Conservation (phyloP, 2,888 invertebrate genomes). For the Entomobrya multifasciata region DNA sequence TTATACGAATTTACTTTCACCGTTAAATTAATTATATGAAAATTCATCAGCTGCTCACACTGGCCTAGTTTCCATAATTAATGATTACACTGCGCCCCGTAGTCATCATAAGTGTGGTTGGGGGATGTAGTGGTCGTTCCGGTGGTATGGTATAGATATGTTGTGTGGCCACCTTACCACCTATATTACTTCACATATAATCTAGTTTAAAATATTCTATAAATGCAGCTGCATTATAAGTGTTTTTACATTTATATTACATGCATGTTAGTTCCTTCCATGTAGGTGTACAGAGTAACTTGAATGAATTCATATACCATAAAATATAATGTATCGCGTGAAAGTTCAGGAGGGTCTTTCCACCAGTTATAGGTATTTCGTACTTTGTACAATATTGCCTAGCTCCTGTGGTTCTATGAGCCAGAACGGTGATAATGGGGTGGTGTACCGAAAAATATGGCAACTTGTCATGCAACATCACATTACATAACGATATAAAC, state of each 20-base stretch:
- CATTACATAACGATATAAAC: constrained; percentile 29
- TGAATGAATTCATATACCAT: too few relatives aligned
- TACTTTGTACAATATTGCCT: neutral
- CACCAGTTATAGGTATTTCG: neutral
- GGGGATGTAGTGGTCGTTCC: too few relatives aligned
- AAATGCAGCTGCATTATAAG: too few relatives aligned
- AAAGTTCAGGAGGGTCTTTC: neutral
- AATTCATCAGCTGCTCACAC: constrained; percentile 2
- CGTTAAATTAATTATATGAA: neutral
- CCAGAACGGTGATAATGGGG: constrained; percentile 40
- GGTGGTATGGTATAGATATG: too few relatives aligned
- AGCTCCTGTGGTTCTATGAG: neutral
- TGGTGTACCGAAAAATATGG: constrained; percentile 4
- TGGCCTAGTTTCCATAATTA: constrained; percentile 41
- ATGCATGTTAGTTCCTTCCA: too few relatives aligned
- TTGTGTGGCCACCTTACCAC: too few relatives aligned
- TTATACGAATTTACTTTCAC: too few relatives aligned
- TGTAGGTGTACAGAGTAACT: too few relatives aligned
- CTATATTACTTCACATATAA: too few relatives aligned
- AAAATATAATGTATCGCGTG: neutral
- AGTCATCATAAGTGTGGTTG: constrained; percentile 8
- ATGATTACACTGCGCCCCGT: constrained; percentile 1
- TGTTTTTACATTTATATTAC: too few relatives aligned
- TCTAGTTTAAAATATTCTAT: too few relatives aligned
- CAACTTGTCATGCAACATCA: constrained; percentile 50